phyloP scores from a whole-genome alignment of 2,113 vertebrate genomes.

The Cynopterus brachyotis region DNA sequence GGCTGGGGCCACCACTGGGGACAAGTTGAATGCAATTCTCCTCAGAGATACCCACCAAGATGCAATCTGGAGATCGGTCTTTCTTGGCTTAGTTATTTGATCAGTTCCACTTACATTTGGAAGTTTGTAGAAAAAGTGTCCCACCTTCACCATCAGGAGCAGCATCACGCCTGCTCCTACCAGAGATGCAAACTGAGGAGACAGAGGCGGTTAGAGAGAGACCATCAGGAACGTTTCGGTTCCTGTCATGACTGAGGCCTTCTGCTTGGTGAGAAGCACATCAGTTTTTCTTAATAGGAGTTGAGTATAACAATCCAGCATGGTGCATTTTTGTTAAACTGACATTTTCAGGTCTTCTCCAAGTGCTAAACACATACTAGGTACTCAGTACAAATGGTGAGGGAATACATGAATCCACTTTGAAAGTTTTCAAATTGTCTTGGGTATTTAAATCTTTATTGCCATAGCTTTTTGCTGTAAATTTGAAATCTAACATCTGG shows the following conservation, averaged over 20 bases:
- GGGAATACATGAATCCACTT: not conserved
- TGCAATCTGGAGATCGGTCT: not conserved
- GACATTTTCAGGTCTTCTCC: not conserved
- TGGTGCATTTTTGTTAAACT: not conserved
- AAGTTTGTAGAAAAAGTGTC: constrained; percentile 70
- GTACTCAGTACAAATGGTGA: not conserved
- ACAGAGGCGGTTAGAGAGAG: constrained; percentile 69
- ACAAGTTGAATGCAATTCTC: not conserved
- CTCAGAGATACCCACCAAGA: not conserved
- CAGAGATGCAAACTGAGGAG: constrained; percentile 81
- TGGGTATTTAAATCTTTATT: not conserved
- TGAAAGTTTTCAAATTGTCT: not conserved
- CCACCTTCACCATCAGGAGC: constrained; percentile 73
- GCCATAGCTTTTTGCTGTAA: not conserved
- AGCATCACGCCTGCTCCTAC: constrained; percentile 80
- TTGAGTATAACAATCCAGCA: not conserved
- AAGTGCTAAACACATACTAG: not conserved
- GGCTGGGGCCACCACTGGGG: not conserved
- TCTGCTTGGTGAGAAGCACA: not conserved
- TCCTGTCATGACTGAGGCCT: not conserved
- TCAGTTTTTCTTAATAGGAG: not conserved
- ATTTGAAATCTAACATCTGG: not conserved
- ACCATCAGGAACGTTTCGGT: not conserved
- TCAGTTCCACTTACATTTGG: constrained; percentile 79
- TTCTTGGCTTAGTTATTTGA: not conserved